phyloP scores from a whole-genome alignment of 1,140 invertebrate species.

The Acyrthosiphon pisum region DNA sequence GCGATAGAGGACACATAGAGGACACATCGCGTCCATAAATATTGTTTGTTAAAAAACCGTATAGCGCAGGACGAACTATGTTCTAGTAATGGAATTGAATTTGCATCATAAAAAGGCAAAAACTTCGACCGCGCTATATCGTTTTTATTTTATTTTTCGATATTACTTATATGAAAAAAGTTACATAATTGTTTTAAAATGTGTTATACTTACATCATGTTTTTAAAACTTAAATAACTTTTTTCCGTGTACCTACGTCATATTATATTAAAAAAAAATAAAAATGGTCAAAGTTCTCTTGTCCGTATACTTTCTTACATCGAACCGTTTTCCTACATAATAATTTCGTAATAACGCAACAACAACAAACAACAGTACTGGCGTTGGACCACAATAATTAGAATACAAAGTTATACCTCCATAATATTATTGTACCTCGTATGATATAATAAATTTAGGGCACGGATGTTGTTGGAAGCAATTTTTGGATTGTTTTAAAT shows the following conservation, averaged over 20 bases:
- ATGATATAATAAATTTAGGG: too few relatives aligned
- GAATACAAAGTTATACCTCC: too few relatives aligned
- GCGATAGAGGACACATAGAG: background rate
- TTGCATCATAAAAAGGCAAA: background rate
- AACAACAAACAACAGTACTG: too few relatives aligned
- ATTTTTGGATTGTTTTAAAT: too few relatives aligned
- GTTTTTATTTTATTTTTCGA: background rate
- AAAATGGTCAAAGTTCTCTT: background rate
- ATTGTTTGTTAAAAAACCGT: background rate
- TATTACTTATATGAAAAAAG: background rate
- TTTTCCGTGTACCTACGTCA: background rate
- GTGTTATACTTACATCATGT: background rate
- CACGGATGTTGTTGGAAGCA: too few relatives aligned
- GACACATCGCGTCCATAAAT: background rate
- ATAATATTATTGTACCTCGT: too few relatives aligned
- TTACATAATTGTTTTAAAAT: background rate
- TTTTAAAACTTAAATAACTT: background rate
- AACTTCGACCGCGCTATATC: background rate
- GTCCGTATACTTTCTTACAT: too few relatives aligned
- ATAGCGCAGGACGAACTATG: background rate
- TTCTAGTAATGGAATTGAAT: background rate
- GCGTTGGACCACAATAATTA: too few relatives aligned
- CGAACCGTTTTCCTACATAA: background rate
- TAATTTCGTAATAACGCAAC: background rate
- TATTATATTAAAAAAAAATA: background rate